Percentiles rank a stretch among this genome's conserved stretches.
phyloP scores from a whole-genome alignment of 1,140 invertebrate species.

The Drosophila tristis region DNA sequence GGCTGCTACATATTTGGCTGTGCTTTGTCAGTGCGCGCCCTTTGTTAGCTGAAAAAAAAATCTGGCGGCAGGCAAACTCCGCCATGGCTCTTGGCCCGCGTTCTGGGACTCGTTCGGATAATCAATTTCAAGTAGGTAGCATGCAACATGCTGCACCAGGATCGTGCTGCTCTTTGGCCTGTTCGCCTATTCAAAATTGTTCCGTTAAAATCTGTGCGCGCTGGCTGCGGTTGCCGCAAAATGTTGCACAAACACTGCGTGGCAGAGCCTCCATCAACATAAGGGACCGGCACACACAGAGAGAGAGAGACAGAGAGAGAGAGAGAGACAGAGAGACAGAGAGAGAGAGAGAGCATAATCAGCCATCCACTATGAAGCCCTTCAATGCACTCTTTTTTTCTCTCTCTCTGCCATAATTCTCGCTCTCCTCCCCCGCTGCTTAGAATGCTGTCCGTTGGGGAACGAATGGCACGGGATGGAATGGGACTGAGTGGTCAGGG shows the following conservation, averaged over 20 bases:
- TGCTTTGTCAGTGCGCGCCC: slow-evolving; percentile 22
- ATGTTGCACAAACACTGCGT: slow-evolving; percentile 70
- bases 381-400: background rate
- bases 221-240: slow-evolving; percentile 57
- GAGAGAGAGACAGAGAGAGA: slow-evolving; percentile 5
- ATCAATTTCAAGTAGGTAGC: slow-evolving; percentile 27
- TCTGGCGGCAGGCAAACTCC: too few species aligned
- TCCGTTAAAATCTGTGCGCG: slow-evolving; percentile 77
- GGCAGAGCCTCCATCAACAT: slow-evolving; percentile 42
- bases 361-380: background rate
- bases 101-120: slow-evolving; percentile 37
- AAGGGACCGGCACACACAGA: slow-evolving; percentile 8
- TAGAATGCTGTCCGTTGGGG: slow-evolving; percentile 10
- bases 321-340: background rate
- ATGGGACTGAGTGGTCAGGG: slow-evolving; percentile 38
- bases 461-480: slow-evolving; percentile 13
- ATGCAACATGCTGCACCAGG: slow-evolving; percentile 62
- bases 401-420: background rate
- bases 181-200: slow-evolving; percentile 68
- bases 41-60: slow-evolving; percentile 79
- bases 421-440: slow-evolving; percentile 2
- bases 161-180: slow-evolving; percentile 22
- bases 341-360: background rate
- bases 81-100: too few species aligned
- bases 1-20: slow-evolving; percentile 1